Base-by-base conservation (phyloP, 2,113 vertebrate species). In the Ranitomeya variabilis region DNA sequence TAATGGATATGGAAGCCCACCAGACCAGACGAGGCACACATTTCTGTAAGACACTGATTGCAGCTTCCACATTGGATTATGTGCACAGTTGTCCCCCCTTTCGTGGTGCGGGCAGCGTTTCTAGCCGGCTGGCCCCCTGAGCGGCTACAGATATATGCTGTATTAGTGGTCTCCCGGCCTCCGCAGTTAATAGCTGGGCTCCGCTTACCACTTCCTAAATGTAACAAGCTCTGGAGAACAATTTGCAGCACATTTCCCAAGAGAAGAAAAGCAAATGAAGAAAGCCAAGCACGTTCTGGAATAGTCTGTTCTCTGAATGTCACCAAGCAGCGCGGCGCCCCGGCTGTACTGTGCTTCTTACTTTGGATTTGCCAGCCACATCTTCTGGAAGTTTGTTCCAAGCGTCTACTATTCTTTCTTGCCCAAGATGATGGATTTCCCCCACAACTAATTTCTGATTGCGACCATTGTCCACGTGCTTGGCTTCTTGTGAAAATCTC, bases 71-170 rank as follows among this genome's bases (percentile, higher is more conserved):
- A 64, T 66, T 26, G 37, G 81, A 51, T 83, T 83, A 83, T 83
- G 37, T 83, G 60, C 81, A 52, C 81, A 83, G 81, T 21, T 83
- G 62, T 83, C 60, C 62, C 59, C 80, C 55, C 52, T 67, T 83
- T 83, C 54, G 81, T 66, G 60, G 19, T 23, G 62, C 66, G 52
- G n/a, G 37, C 81, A 66, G 81, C 60, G 14, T 67, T 45, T 67
- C 37, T 12, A 67, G 52, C 19, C 60, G 7, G 62, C 81, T 13
- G 12, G 9, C 60, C 26, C 26, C 62, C 59, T 14, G 45, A 67
- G 62, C 37, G 67, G 66, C 37, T 23, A 83, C 60, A 66, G 67
- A 67, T 83, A 67, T 67, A 51, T 64, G 80, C 18, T 64, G 80
- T 51, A n/a, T 64, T 37, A 64, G 80, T 21, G 12, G 31, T 51